Conservation (phyloP, 2,888 invertebrate genomes). For the Meganola albula region DNA sequence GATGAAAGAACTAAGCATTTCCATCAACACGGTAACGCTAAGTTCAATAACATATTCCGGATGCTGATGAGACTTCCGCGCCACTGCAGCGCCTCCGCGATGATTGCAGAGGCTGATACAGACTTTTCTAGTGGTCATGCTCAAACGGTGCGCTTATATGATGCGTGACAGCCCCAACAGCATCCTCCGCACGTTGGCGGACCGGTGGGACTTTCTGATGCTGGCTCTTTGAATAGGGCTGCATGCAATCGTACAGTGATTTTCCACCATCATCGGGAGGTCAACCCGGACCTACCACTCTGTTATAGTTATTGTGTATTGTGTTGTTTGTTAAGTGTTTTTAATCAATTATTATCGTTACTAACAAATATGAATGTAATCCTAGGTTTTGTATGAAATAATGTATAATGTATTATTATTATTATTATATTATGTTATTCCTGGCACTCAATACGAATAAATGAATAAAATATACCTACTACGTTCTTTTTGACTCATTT, state of each 20-base stretch:
- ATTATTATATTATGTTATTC: no score
- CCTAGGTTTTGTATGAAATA: no score
- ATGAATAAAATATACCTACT: no score
- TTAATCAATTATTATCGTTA: no score
- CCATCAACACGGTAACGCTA: no score
- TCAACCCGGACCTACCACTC: neutral
- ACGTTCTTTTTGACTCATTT: no score
- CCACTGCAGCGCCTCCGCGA: constrained; percentile 1
- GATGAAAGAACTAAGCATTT: no score
- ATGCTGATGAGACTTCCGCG: constrained; percentile 1
- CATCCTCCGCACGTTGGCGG: neutral
- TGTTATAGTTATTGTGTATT: no score
- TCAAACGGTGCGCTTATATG: neutral
- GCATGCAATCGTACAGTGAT: neutral
- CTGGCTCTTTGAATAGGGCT: constrained; percentile 1
- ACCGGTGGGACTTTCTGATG: constrained; percentile 1
- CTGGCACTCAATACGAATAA: no score
- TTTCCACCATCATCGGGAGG: neutral
- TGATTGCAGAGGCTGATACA: constrained; percentile 12
- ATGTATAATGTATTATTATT: no score
- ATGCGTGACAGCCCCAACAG: constrained; percentile 2
- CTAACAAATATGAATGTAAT: no score
- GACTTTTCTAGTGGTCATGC: constrained; percentile 12
- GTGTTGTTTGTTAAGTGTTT: no score
- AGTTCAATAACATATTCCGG: constrained; percentile 1